Conservation (phyloP, 1,140 invertebrate genomes). For the Goniozus legneri region DNA sequence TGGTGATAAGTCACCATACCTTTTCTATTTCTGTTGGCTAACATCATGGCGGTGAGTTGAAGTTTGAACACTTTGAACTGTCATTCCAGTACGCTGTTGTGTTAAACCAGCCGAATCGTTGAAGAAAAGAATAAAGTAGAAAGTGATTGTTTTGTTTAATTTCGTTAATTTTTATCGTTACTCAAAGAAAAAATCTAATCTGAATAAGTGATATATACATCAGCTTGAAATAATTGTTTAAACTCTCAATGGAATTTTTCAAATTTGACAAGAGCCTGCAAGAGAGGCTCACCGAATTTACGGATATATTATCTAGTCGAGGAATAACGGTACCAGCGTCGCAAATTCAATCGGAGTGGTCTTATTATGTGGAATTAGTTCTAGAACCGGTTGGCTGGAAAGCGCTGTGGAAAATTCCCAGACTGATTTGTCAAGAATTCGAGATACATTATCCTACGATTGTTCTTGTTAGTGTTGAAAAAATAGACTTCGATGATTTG, state of each 20-base stretch:
- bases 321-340: constrained; percentile 51
- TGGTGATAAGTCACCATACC: too few relatives aligned
- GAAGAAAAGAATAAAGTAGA: too few relatives aligned
- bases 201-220: too few relatives aligned
- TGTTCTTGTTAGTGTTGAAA: constrained; percentile 56
- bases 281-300: constrained; percentile 56
- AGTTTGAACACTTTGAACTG: too few relatives aligned
- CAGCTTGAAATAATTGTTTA: too few relatives aligned
- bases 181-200: too few relatives aligned
- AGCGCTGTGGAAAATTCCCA: constrained; percentile 63
- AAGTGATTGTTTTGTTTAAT: too few relatives aligned
- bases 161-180: too few relatives aligned
- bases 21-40: too few relatives aligned
- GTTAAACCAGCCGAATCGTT: too few relatives aligned
- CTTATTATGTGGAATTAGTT: constrained; percentile 56
- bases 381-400: constrained; percentile 62
- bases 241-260: constrained; percentile 55
- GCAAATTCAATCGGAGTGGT: constrained; percentile 57
- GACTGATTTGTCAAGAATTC: constrained; percentile 57
- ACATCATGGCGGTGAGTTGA: too few relatives aligned
- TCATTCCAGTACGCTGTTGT: too few relatives aligned
- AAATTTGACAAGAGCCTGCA: constrained; percentile 59
- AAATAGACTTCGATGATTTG: constrained; percentile 52
- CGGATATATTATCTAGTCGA: constrained; percentile 51
- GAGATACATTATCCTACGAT: constrained; percentile 60